phyloP scores from a whole-genome alignment of 2,797 vertebrate genomes.

The Acanthurus leucopareius region DNA sequence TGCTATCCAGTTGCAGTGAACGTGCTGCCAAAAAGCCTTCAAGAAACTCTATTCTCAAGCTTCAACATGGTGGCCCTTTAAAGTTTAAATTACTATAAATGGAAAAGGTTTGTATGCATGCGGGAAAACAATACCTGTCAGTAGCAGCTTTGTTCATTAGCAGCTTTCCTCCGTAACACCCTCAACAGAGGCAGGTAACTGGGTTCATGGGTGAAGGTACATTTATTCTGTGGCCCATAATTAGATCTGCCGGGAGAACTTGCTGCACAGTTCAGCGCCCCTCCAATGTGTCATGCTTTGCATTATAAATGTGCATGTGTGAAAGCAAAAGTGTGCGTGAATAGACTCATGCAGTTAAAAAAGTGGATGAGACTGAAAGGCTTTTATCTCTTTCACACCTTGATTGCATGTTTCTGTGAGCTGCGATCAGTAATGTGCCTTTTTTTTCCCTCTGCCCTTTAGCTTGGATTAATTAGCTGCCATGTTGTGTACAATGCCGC shows the following conservation, averaged over 20 bases:
- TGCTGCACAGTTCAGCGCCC: conserved; percentile 39
- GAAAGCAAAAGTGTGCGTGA: conserved; percentile 25
- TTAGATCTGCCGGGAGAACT: conserved; percentile 79
- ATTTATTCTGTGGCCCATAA: conserved; percentile 75
- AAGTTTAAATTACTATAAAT: conserved; percentile 65
- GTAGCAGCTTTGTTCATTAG: conserved; percentile 48
- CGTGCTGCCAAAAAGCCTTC: conserved; percentile 31
- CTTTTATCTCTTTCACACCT: conserved; percentile 42
- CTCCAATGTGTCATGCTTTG: conserved; percentile 50
- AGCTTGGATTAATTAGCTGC: conserved; percentile 59
- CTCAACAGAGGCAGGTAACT: conserved; percentile 49
- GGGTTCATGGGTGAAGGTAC: conserved; percentile 70
- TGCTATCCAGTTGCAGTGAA: conserved; percentile 31
- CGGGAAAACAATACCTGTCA: conserved; percentile 18
- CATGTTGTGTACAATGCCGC: conserved; percentile 20
- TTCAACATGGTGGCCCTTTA: conserved; percentile 14
- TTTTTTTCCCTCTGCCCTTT: conserved; percentile 24
- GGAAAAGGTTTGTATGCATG: conserved; percentile 28
- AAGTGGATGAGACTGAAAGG: conserved; percentile 19
- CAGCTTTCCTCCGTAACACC: conserved; percentile 7
- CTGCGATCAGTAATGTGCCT: not conserved
- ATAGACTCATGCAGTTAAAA: not conserved
- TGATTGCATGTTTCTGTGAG: not conserved
- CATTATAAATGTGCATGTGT: conserved; percentile 55
- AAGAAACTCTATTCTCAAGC: conserved; percentile 33